Evolutionary conservation across 1,140 invertebrate genomes (phyloP).

Genomic region (Atta cephalotes): DNA sequence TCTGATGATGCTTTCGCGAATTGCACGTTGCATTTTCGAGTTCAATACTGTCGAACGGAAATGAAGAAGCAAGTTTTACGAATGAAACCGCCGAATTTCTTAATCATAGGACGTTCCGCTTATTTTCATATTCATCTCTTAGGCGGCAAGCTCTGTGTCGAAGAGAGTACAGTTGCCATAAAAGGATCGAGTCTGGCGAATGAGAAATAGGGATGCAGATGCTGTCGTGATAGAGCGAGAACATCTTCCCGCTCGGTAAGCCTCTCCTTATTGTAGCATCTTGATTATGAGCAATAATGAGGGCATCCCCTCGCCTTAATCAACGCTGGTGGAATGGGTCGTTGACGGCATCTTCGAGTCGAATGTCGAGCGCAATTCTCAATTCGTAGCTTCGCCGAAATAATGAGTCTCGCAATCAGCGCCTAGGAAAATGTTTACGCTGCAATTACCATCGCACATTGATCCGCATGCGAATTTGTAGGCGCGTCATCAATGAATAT

Average conservation of each 20-base stretch:
- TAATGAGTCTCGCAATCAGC: conserved; percentile 85
- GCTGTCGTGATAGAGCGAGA: conserved; percentile 68
- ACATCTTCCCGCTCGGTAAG: conserved; percentile 23
- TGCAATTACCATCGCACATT: conserved; percentile 78
- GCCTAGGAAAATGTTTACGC: conserved; percentile 81
- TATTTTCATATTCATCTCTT: conserved; percentile 55
- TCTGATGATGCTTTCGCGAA: background rate
- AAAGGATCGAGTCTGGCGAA: conserved; percentile 54
- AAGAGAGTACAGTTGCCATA: conserved; percentile 14
- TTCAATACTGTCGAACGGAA: conserved; percentile 37
- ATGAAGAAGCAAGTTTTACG: conserved; percentile 41
- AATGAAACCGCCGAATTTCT: conserved; percentile 40
- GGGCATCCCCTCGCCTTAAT: conserved; percentile 76
- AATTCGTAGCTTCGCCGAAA: conserved; percentile 79
- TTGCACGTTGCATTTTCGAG: conserved; percentile 12
- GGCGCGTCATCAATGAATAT: background rate
- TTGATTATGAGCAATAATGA: conserved; percentile 84
- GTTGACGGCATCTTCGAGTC: conserved; percentile 68
- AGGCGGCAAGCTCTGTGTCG: conserved; percentile 12
- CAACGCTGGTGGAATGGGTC: conserved; percentile 68
- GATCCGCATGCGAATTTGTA: conserved; percentile 62
- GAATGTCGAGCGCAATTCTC: conserved; percentile 78
- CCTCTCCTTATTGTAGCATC: conserved; percentile 76
- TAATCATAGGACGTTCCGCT: conserved; percentile 52
- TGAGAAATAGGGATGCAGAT: conserved; percentile 58